Base-by-base conservation (phyloP, 2,888 invertebrate genomes). In the Schrankia costaestrigalis region DNA sequence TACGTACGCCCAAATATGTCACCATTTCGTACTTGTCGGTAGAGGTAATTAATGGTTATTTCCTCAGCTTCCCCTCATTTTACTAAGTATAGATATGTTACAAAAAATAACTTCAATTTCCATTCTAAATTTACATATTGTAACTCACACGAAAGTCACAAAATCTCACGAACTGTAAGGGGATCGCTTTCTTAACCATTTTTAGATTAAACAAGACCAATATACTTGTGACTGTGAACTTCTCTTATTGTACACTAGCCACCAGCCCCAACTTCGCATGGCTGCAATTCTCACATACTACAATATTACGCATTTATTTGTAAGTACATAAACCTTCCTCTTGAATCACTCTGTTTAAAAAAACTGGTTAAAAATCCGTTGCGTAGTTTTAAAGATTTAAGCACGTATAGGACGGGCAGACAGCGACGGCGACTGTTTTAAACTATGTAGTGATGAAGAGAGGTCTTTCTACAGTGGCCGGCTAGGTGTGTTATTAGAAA, bases 401-500 rank as follows among this genome's bases (percentile, higher is more conserved):
- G n/a, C n/a, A n/a, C n/a, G n/a, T n/a, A n/a, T n/a, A n/a, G n/a
- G n/a, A n/a, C n/a, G n/a, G n/a, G n/a, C n/a, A n/a, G n/a, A n/a
- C n/a, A n/a, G n/a, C n/a, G n/a, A n/a, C n/a, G n/a, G n/a, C n/a
- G n/a, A n/a, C n/a, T n/a, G n/a, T n/a, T n/a, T n/a, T n/a, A n/a
- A n/a, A n/a, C n/a, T n/a, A n/a, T n/a, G n/a, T n/a, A n/a, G n/a
- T n/a, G 18, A 11, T 3, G 3, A 3, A 29, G 1, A 28, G 10
- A 26, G 56, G 11, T 48, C 55, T 40, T 29, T 12, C 11, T 11
- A 25, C 1, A 34, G 3, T 65, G 64, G 72, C 39, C 48, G 6
- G 38, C 21, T 37, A 25, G 28, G 41, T 44, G 39, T 56, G 59
- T 59, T 65, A 71, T 73, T 67, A 71, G 78, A 74, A 76, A 72